These are phyloP conservation scores for Mechanitis messenoides DNA, from an alignment of 2,888 invertebrate genomes.

Conservation along the genomic window DNA sequence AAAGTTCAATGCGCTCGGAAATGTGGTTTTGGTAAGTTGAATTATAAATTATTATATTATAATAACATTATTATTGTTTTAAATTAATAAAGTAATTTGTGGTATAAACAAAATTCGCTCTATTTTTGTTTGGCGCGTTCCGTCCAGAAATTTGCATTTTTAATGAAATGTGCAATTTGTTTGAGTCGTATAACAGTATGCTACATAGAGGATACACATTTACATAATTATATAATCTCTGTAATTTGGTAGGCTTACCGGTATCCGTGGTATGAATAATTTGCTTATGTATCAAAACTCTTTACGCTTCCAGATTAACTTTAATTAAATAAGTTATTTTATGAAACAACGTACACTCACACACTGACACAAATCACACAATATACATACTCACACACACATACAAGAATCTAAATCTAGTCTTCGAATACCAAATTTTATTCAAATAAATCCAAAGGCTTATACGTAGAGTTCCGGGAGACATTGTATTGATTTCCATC, in stretches of 20 bases:
- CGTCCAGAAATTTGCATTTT: constrained; percentile 18
- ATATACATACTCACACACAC: no score
- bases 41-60: constrained; percentile 6
- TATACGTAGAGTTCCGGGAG: background rate
- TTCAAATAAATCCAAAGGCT: background rate
- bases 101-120: background rate
- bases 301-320: background rate
- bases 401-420: no score
- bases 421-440: background rate
- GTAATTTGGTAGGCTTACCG: constrained; percentile 1
- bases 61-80: background rate
- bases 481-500: background rate
- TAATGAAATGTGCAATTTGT: constrained; percentile 23
- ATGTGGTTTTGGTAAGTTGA: constrained; percentile 44
- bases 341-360: background rate
- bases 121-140: constrained; percentile 9
- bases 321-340: background rate
- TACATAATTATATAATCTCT: constrained; percentile 4
- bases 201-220: background rate
- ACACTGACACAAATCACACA: background rate
- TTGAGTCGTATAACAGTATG: constrained; percentile 7
- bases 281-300: background rate
- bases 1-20: constrained; percentile 45
- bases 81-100: constrained; percentile 5
- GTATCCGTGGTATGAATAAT: background rate